Base-by-base conservation (phyloP, 30 jellyfish, hydroid and myxozoan genomes). In the Hydra vulgaris region DNA sequence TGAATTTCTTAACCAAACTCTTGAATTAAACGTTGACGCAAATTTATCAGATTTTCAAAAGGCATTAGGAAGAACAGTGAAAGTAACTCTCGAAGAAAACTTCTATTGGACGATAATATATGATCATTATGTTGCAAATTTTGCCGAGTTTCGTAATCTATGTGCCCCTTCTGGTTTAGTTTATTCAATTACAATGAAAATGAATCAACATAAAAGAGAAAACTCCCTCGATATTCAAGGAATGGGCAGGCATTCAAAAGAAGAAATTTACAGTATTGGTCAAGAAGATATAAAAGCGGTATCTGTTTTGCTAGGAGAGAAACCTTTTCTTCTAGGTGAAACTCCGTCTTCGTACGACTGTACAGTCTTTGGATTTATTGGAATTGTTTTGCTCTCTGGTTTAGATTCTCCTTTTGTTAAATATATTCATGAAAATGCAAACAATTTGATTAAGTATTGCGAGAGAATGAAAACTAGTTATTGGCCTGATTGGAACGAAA, bases 401-500 rank as follows among this genome's bases (percentile, higher is more conserved):
- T 72, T 86, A 73, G 95, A 82, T 52, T 83, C 96, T 8, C 95
- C 89, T 23, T 89, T 80, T 23, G 83, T 83, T 17, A 80, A 78
- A 61, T 70, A 82, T 73, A 72, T 91, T 74, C 83, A 86, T 27
- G 94, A 86, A 67, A 88, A 83, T 27, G 71, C 85, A 74, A 72
- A 68, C 25, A 91, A 91, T 77, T 83, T 91, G 18, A 21, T 82
- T 0, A 90, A 78, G 21, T 91, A 80, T 66, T 85, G 93, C 27
- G 96, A 91, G 79, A 78, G 95, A 71, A 70, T 91, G 89, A 91
- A 91, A 83, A 82, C 77, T 18, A 90, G 78, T 66, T 91, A 79
- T 73, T 91, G 96, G 96, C 67, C 85, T 21, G 97, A 91, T 85
- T 91, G 97, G 97, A 71, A 26, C 26, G 97, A 91, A 8, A 78